Base-by-base conservation (phyloP, 1,140 invertebrate species). In the Hyposmocoma kahamanoa region DNA sequence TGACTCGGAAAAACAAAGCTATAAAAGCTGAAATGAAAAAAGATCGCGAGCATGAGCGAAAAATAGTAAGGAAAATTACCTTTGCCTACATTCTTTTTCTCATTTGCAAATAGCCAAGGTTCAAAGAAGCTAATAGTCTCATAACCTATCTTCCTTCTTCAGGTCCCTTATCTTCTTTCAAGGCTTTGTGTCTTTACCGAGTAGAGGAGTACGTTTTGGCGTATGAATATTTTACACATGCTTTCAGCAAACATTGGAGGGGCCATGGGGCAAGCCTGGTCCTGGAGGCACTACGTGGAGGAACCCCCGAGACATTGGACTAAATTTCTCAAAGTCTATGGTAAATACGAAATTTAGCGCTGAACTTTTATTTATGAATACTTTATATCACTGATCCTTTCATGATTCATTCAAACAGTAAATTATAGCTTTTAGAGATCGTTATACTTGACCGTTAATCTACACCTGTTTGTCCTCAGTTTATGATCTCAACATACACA, bases 261-360 rank as follows among this genome's bases (percentile, higher is more conserved):
- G 79, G 22, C 90, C 90, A 15, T 91, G 90, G 90, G 90, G 90
- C 43, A 88, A 86, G 60, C 87, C 87, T 3, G 90, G 91, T 52
- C 90, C 91, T 49, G 90, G 90, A 46, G 91, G 91, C 55, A 73
- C 74, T 42, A 85, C 84, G 62, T 91, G 91, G 91, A 87, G 90
- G 66, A 88, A 89, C 69, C 91, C 90, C 51, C 82, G 87, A 55
- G 74, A 89, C 58, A 84, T 91, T 56, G 91, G 90, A 59, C 71
- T 88, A 56, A 89, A 90, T 79, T 92, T 92, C 85, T 87, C 89
- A 26, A 88, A 91, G 66, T 92, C 90, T 51, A 87, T 92, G 90
- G 90, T 91, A 88, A 59, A n/a, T n/a, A n/a, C n/a, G n/a, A n/a
- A n/a, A n/a, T n/a, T n/a, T n/a, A n/a, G n/a, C n/a, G n/a, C n/a